Conservation (phyloP, 2,888 invertebrate genomes). For the Blastobasis adustella region DNA sequence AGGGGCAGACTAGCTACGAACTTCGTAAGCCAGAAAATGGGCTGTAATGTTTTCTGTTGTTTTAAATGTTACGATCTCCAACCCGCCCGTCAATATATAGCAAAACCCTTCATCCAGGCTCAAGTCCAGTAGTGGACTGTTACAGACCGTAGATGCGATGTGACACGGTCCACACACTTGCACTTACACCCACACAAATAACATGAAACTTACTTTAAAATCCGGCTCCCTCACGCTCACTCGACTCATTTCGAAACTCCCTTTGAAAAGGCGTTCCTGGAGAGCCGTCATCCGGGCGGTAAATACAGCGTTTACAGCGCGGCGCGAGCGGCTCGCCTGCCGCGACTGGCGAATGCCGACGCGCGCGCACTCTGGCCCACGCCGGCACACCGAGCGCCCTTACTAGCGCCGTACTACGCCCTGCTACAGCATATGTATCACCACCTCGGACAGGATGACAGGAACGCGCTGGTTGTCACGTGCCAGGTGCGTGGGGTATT, state of each 20-base stretch:
- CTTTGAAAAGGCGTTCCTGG: slow-evolving; percentile 76
- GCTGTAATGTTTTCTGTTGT: too few species aligned
- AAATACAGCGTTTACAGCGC: slow-evolving; percentile 91
- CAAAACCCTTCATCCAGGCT: too few species aligned
- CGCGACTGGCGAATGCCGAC: slow-evolving; percentile 75
- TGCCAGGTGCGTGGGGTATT: slow-evolving; percentile 78
- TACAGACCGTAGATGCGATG: too few species aligned
- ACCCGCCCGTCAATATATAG: too few species aligned
- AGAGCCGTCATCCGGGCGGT: slow-evolving; percentile 83
- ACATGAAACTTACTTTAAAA: too few species aligned
- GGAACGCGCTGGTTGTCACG: slow-evolving; percentile 88
- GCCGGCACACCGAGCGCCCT: slow-evolving; percentile 81
- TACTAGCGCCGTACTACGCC: slow-evolving; percentile 86
- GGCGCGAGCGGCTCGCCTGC: slow-evolving; percentile 69
- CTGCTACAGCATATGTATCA: slow-evolving; percentile 92
- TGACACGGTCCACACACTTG: too few species aligned
- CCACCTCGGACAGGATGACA: slow-evolving; percentile 86
- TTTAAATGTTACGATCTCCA: too few species aligned
- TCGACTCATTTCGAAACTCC: slow-evolving; percentile 3
- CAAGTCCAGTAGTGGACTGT: too few species aligned
- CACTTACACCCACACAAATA: too few species aligned
- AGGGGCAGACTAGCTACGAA: too few species aligned
- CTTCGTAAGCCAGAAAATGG: too few species aligned
- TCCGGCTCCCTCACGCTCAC: too few species aligned
- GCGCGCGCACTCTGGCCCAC: slow-evolving; percentile 76